Evolutionary conservation across 2,797 vertebrate genomes (phyloP), one percentile per base, ranked within the genome.

Genomic region (Paramormyrops hopkinsi): DNA sequence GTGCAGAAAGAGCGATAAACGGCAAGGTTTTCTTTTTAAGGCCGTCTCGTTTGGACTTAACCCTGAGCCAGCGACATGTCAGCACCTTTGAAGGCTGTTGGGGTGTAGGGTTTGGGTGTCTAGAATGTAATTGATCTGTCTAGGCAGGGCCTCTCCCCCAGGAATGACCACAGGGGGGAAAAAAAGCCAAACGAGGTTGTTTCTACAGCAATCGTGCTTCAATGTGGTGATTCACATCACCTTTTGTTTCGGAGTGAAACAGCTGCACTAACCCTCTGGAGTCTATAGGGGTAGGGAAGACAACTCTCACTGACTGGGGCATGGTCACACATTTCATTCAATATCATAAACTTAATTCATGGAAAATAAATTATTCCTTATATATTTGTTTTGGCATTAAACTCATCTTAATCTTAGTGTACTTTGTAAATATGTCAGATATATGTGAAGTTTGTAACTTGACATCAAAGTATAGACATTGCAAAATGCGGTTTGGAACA

Each of bases 91-190:
- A 46, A 88, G 22, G 65, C 89, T 51, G 53, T 11, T 41, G 50
- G 79, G 33, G 4, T 86, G 8, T 37, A 37, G 17, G 50, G 56
- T 65, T 79, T 50, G 53, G 25, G 76, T 25, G 76, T 59, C 46
- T 51, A 19, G 56, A 90, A 56, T 88, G 46, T 88, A 90, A 76
- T 29, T 69, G 87, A 88, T 82, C 48, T 73, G 59, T 76, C 59
- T 46, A 79, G 19, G 62, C 48, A 86, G 48, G 46, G 33, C 33
- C 59, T 50, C 48, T 79, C 12, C 25, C 17, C 41, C 86, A 46
- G 14, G 54, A 33, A 48, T 41, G 73, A 88, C 33, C 88, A 82
- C 73, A 41, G 69, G 69, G 33, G 12, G 14, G 69, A 51, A 50
- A 48, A 65, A 62, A 76, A 22, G 51, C 76, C 56, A 76, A 46